phyloP scores from a whole-genome alignment of 2,797 vertebrate genomes.

The Florisuga fusca region DNA sequence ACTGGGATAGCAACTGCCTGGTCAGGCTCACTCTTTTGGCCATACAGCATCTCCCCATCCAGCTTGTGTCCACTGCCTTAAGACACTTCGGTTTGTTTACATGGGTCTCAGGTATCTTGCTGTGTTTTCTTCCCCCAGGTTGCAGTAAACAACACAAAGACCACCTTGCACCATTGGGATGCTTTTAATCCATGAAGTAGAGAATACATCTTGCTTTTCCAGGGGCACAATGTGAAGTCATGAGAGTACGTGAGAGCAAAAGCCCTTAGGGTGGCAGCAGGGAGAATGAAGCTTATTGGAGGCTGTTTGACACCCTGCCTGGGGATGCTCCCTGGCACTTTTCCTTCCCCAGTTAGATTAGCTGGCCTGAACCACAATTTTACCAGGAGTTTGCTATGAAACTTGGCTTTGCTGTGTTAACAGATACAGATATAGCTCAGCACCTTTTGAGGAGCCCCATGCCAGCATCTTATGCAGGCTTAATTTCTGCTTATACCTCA shows the following conservation, averaged over 20 bases:
- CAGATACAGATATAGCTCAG: not conserved
- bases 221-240: rapidly evolving
- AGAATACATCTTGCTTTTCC: not conserved
- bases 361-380: not conserved
- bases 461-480: not conserved
- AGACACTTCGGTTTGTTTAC: not conserved
- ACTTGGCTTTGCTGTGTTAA: not conserved
- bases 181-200: not conserved
- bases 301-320: not conserved
- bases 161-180: not conserved
- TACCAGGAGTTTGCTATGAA: not conserved
- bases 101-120: not conserved
- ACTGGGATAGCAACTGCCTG: not conserved
- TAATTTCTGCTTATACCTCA: not conserved
- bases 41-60: not conserved
- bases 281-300: not conserved
- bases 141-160: not conserved
- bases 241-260: rapidly evolving
- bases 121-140: not conserved
- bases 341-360: not conserved
- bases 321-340: not conserved
- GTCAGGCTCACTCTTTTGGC: not conserved
- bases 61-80: not conserved
- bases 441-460: not conserved
- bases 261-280: not conserved